Evolutionary conservation across 2,113 vertebrate genomes (phyloP).

Genomic region (Carettochelys insculpta): DNA sequence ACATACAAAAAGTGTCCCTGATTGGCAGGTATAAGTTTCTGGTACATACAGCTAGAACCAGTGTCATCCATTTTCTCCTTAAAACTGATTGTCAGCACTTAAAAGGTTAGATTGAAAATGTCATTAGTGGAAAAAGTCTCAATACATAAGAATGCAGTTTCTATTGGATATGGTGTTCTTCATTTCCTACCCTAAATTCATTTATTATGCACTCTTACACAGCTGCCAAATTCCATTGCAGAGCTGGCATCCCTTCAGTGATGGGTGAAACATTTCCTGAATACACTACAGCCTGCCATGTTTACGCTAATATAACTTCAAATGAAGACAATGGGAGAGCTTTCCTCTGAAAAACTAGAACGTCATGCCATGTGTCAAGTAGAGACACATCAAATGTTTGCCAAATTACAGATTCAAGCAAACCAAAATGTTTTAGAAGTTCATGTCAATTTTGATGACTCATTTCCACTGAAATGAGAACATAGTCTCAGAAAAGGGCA

Average conservation of each 20-base stretch:
- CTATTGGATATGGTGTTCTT: neutral
- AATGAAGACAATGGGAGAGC: neutral
- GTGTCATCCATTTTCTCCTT: neutral
- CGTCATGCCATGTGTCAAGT: slow-evolving; percentile 32
- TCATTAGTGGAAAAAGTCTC: neutral
- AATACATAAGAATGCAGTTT: neutral
- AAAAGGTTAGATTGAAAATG: neutral
- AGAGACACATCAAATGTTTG: neutral
- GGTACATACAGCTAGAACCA: neutral
- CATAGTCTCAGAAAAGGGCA: neutral
- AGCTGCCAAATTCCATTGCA: neutral
- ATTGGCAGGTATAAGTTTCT: slow-evolving; percentile 15
- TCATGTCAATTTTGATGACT: neutral
- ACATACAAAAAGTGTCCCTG: neutral
- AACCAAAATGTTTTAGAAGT: neutral
- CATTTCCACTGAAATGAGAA: neutral
- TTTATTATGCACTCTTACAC: neutral
- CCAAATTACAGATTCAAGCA: neutral
- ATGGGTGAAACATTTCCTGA: neutral
- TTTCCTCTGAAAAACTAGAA: slow-evolving; percentile 16
- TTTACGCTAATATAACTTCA: slow-evolving; percentile 1
- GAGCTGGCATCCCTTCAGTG: neutral
- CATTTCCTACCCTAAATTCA: neutral
- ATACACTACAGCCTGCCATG: slow-evolving; percentile 33
- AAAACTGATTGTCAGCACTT: neutral